Evolutionary conservation across 1,140 invertebrate species (phyloP).

Genomic region (Drosophila orosa): DNA sequence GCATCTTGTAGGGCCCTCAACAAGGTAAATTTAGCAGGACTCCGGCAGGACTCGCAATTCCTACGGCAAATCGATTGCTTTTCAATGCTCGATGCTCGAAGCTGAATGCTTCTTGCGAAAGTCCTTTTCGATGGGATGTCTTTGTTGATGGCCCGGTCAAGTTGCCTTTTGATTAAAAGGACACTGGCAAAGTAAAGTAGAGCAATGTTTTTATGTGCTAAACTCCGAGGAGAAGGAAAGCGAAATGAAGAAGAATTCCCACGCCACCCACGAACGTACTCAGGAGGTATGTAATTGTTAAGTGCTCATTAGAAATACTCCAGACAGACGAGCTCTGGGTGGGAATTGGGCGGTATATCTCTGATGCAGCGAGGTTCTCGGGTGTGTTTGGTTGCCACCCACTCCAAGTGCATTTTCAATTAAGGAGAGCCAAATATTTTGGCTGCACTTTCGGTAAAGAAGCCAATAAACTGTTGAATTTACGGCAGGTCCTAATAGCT

Average conservation of each 20-base stretch:
- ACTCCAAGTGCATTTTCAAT: slow-evolving; percentile 74
- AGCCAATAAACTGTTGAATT: slow-evolving; percentile 77
- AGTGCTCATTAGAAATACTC: slow-evolving; percentile 79
- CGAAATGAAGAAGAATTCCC: slow-evolving; percentile 20
- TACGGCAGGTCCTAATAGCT: slow-evolving; percentile 73
- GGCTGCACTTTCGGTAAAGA: slow-evolving; percentile 49
- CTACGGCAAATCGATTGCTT: slow-evolving; percentile 29
- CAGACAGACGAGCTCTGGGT: slow-evolving; percentile 31
- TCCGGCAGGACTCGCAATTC: neutral
- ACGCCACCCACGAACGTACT: slow-evolving; percentile 8
- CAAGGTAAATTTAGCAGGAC: slow-evolving; percentile 41
- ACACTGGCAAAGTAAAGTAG: slow-evolving; percentile 60
- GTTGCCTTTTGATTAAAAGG: slow-evolving; percentile 72
- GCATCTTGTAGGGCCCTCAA: slow-evolving; percentile 50
- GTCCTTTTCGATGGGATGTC: slow-evolving; percentile 30
- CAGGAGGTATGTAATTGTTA: slow-evolving; percentile 75
- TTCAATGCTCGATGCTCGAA: slow-evolving; percentile 19
- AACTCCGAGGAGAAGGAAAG: slow-evolving; percentile 23
- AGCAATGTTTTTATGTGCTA: slow-evolving; percentile 59
- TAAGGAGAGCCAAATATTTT: slow-evolving; percentile 75
- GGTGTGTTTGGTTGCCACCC: neutral
- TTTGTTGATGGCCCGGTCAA: slow-evolving; percentile 59
- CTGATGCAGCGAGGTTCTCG: neutral
- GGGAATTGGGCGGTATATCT: neutral
- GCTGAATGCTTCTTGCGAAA: slow-evolving; percentile 30